These are phyloP conservation scores for Salvelinus fontinalis DNA, from an alignment of 2,113 vertebrate species.

Conservation along the genomic window DNA sequence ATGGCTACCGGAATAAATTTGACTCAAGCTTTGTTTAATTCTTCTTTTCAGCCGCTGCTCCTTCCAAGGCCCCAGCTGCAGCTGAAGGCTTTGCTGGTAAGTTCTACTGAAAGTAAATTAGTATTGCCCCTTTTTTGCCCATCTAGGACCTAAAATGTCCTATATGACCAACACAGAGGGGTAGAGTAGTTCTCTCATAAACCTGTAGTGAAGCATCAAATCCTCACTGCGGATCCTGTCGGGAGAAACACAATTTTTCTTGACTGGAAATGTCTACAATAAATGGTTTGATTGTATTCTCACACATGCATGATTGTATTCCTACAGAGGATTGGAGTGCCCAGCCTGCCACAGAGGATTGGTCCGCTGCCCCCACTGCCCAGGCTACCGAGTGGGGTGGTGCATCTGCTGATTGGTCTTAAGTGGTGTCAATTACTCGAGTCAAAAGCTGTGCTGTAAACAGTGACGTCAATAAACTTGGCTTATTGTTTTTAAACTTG, in stretches of 20 bases:
- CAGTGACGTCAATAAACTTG: slow-evolving; percentile 44
- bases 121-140: slow-evolving; percentile 61
- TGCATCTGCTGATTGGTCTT: slow-evolving; percentile 90
- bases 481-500: slow-evolving; percentile 20
- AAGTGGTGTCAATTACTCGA: slow-evolving; percentile 34
- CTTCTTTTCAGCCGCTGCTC: not conserved
- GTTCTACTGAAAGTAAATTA: not conserved
- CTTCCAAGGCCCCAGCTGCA: slow-evolving; percentile 31
- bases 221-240: slow-evolving; percentile 72
- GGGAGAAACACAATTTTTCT: slow-evolving; percentile 60
- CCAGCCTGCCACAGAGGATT: slow-evolving; percentile 94
- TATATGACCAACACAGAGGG: slow-evolving; percentile 70
- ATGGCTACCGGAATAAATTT: not conserved
- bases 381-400: slow-evolving; percentile 97
- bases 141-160: slow-evolving; percentile 57
- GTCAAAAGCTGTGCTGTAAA: not conserved
- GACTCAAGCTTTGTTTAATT: not conserved
- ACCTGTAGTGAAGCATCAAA: slow-evolving; percentile 63
- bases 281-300: not conserved
- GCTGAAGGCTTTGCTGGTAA: slow-evolving; percentile 42
- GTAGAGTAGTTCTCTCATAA: slow-evolving; percentile 70
- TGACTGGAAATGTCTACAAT: not conserved
- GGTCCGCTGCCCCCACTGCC: slow-evolving; percentile 95
- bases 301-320: not conserved
- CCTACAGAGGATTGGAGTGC: slow-evolving; percentile 91